Percentiles rank a stretch among this genome's conserved stretches.
Evolutionary conservation across 1,140 invertebrate genomes (phyloP).

Genomic region (Caerostris extrusa): DNA sequence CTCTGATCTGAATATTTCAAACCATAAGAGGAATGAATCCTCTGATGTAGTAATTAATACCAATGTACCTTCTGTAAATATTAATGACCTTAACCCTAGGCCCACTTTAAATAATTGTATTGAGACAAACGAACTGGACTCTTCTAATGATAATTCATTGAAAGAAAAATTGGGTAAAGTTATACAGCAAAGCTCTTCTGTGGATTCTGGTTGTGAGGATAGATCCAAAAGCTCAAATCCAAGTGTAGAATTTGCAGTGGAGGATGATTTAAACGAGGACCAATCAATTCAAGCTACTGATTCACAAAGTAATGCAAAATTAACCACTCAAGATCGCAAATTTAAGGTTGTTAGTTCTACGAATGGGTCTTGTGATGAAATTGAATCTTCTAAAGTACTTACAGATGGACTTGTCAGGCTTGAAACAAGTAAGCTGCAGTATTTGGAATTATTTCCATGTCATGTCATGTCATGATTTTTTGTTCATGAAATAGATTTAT

Average conservation of each 20-base stretch:
- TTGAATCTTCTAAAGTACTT: neutral
- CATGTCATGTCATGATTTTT: no score
- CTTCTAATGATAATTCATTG: neutral
- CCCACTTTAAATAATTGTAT: neutral
- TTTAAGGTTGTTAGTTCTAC: neutral
- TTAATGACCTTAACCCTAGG: neutral
- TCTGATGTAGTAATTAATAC: neutral
- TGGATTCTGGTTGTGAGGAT: slow-evolving; percentile 70
- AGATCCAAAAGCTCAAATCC: slow-evolving; percentile 6
- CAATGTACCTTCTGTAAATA: slow-evolving; percentile 31
- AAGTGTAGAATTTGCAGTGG: neutral
- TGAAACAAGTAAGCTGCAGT: slow-evolving; percentile 55
- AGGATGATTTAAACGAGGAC: slow-evolving; percentile 17
- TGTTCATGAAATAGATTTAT: no score
- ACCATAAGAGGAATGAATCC: neutral
- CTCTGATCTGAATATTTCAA: slow-evolving; percentile 8
- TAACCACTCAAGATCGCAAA: neutral
- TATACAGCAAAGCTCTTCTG: slow-evolving; percentile 19
- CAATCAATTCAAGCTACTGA: neutral
- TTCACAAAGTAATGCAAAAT: neutral
- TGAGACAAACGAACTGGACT: neutral
- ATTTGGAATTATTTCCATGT: no score
- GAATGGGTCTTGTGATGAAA: slow-evolving; percentile 6
- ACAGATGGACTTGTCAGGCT: slow-evolving; percentile 57
- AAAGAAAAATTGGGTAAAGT: neutral